Evolutionary conservation across 1,140 invertebrate species (phyloP).

Genomic region (Neodiprion fabricii): DNA sequence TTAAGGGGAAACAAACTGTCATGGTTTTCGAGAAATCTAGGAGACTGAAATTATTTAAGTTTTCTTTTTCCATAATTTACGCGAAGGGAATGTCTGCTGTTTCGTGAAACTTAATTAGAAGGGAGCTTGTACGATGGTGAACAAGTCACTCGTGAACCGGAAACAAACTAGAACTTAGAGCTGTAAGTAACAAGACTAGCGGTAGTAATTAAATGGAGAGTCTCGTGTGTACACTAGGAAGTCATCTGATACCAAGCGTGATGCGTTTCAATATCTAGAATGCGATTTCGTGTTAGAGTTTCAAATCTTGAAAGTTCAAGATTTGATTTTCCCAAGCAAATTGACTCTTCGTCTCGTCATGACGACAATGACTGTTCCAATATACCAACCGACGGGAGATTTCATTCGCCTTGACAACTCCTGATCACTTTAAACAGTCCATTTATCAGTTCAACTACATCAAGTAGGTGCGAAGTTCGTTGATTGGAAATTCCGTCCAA

Average conservation of each 20-base stretch:
- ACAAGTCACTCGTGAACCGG: conserved; percentile 1
- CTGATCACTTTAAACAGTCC: background rate
- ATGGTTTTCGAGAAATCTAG: too few species aligned
- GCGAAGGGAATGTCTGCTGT: too few species aligned
- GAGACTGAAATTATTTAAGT: too few species aligned
- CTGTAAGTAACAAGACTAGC: background rate
- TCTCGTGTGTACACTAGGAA: background rate
- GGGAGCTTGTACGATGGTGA: background rate
- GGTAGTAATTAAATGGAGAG: background rate
- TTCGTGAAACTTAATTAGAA: background rate
- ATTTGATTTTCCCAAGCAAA: background rate
- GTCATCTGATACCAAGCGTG: background rate
- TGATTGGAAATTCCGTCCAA: too few species aligned
- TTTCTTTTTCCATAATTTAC: too few species aligned
- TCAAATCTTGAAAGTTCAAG: background rate
- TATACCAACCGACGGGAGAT: background rate
- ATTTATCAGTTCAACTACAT: background rate
- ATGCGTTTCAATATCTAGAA: background rate
- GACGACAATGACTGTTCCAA: background rate
- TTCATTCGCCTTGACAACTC: background rate
- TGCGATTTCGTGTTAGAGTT: background rate
- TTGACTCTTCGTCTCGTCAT: background rate
- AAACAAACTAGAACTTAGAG: background rate
- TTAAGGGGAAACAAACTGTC: too few species aligned
- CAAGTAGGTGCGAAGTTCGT: too few species aligned